Evolutionary conservation across 2,888 invertebrate genomes (phyloP).

Genomic region (Leucoma salicis): DNA sequence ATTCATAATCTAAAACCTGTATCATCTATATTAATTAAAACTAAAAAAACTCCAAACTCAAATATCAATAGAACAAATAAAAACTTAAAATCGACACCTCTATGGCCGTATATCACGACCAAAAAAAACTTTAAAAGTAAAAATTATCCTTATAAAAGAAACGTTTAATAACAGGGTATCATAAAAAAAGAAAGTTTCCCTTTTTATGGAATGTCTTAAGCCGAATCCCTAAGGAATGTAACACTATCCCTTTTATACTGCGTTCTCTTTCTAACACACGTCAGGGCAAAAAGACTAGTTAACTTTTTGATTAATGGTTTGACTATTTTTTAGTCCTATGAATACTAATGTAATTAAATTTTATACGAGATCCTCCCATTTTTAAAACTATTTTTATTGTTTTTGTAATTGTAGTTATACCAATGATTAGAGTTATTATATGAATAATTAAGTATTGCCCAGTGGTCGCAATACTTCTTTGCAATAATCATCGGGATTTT

Average conservation of each 20-base stretch:
- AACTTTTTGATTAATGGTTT: slow-evolving; percentile 69
- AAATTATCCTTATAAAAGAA: slow-evolving; percentile 47
- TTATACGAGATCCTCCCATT: slow-evolving; percentile 3
- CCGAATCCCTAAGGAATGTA: slow-evolving; percentile 61
- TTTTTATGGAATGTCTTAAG: slow-evolving; percentile 59
- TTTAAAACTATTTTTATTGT: no score
- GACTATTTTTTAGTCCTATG: slow-evolving; percentile 44
- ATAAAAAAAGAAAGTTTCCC: slow-evolving; percentile 55
- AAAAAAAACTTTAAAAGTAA: slow-evolving; percentile 41
- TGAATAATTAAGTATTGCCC: no score
- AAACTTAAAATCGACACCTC: slow-evolving; percentile 42
- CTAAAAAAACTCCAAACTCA: slow-evolving; percentile 12
- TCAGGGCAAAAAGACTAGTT: slow-evolving; percentile 56
- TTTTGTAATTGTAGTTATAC: no score
- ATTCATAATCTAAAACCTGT: slow-evolving; percentile 6
- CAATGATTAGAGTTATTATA: no score
- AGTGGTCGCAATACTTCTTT: no score
- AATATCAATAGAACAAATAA: slow-evolving; percentile 1
- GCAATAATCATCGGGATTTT: no score
- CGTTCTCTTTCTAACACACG: slow-evolving; percentile 29
- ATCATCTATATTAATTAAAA: slow-evolving; percentile 36
- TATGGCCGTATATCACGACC: slow-evolving; percentile 41
- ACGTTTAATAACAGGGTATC: slow-evolving; percentile 44
- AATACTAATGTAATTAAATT: slow-evolving; percentile 33
- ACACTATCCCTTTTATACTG: slow-evolving; percentile 55